phyloP scores from a whole-genome alignment of 2,797 vertebrate genomes.

The Coregonus sp. region DNA sequence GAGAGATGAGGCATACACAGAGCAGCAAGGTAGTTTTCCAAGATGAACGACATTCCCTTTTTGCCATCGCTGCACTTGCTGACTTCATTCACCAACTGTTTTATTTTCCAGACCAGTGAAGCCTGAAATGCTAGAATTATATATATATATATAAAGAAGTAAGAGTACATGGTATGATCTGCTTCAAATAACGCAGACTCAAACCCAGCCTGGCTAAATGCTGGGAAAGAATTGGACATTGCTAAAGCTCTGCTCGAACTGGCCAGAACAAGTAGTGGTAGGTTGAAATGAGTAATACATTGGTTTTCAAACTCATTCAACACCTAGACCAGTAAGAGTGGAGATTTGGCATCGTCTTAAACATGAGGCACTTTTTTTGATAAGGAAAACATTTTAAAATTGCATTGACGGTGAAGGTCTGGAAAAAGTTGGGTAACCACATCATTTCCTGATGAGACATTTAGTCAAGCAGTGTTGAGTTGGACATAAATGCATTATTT shows the following conservation, averaged over 20 bases:
- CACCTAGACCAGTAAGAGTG: conserved; percentile 62
- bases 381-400: conserved; percentile 32
- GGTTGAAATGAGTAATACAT: conserved; percentile 83
- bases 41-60: conserved; percentile 79
- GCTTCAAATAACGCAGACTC: conserved; percentile 39
- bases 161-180: conserved; percentile 23
- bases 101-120: conserved; percentile 75
- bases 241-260: conserved; percentile 59
- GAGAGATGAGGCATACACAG: conserved; percentile 49
- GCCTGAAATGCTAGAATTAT: conserved; percentile 58
- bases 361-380: conserved; percentile 64
- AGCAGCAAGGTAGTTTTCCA: conserved; percentile 73
- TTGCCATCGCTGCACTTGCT: conserved; percentile 71
- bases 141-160: conserved; percentile 15
- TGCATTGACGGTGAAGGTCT: conserved; percentile 75
- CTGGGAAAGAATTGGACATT: conserved; percentile 46
- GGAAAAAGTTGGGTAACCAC: conserved; percentile 52
- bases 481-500: conserved; percentile 57
- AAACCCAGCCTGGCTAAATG: conserved; percentile 36
- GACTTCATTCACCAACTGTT: conserved; percentile 56
- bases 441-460: conserved; percentile 26
- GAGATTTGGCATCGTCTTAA: conserved; percentile 59
- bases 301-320: conserved; percentile 82
- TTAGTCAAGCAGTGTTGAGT: conserved; percentile 54
- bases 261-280: conserved; percentile 70